Conservation (phyloP, 2,797 vertebrate genomes). For the Urocyon cinereoargenteus region DNA sequence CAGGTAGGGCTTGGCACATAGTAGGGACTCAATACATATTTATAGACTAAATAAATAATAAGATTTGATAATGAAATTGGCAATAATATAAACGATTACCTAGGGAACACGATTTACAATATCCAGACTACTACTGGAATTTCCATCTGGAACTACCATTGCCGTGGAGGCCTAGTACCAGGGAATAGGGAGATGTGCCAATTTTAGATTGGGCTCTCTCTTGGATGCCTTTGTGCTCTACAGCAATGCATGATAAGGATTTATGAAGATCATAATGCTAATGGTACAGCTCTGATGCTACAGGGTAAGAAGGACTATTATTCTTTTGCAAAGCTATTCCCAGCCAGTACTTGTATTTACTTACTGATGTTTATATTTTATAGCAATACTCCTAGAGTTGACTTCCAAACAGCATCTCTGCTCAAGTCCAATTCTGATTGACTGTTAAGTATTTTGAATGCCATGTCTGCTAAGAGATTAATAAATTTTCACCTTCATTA, state of each 20-base stretch:
- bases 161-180: not conserved
- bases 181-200: not conserved
- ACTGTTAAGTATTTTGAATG: slow-evolving; percentile 34
- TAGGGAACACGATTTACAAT: not conserved
- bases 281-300: not conserved
- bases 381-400: not conserved
- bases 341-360: not conserved
- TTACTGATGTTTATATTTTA: slow-evolving; percentile 30
- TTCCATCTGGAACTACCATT: not conserved
- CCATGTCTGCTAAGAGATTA: not conserved
- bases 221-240: not conserved
- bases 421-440: not conserved
- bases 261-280: not conserved
- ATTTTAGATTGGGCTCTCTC: not conserved
- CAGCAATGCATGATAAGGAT: not conserved
- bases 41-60: not conserved
- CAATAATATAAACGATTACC: not conserved
- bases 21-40: not conserved
- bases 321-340: not conserved
- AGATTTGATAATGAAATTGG: not conserved
- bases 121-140: not conserved
- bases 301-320: not conserved
- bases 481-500: slow-evolving; percentile 15
- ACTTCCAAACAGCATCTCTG: not conserved
- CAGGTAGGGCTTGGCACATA: not conserved